Conservation (phyloP, 2,797 vertebrate species). For the Macropus fuliginosus region DNA sequence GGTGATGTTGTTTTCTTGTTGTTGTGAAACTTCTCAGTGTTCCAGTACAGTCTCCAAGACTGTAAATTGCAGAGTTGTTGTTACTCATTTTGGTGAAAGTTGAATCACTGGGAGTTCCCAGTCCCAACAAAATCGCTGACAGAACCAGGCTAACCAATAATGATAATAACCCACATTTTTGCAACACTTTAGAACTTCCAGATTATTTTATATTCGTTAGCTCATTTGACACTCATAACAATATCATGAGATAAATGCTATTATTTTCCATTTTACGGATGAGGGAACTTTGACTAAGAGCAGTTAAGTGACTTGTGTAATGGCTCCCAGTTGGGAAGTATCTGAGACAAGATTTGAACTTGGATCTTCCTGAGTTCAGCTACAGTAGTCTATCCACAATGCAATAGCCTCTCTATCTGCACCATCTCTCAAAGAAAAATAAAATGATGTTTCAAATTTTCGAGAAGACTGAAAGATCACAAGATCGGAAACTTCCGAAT, state of each 20-base stretch:
- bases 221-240: no score
- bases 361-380: neutral
- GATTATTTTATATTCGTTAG: neutral
- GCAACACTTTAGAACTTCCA: neutral
- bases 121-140: no score
- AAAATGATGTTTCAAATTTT: neutral
- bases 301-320: neutral
- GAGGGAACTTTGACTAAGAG: neutral
- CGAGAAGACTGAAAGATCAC: neutral
- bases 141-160: no score
- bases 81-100: no score
- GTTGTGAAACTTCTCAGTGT: no score
- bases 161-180: no score
- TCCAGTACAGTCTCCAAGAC: no score
- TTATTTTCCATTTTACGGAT: neutral
- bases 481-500: neutral
- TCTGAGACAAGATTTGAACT: neutral
- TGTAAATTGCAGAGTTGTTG: no score
- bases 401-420: neutral
- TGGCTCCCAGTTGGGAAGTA: neutral
- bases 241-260: neutral
- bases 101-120: no score
- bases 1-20: no score
- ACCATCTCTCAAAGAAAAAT: neutral
- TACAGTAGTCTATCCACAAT: neutral